Conservation (phyloP, 2,888 invertebrate species). For the Plutella xylostella region DNA sequence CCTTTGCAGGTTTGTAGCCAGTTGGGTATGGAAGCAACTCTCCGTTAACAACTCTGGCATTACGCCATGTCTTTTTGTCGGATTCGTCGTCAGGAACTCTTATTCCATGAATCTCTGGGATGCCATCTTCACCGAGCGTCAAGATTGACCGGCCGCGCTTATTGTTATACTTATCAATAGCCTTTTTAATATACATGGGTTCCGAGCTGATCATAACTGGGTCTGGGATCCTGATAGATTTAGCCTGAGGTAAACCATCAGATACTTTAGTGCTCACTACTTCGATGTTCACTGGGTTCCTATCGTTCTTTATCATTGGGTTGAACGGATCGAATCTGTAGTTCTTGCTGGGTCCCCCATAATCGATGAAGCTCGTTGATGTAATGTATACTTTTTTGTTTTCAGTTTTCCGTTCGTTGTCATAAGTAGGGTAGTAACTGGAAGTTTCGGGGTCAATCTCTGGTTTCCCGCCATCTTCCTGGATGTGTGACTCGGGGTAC, state of each 20-base stretch:
- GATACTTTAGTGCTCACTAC: slow-evolving; percentile 61
- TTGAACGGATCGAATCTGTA: slow-evolving; percentile 61
- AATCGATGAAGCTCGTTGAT: slow-evolving; percentile 52
- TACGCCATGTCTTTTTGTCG: slow-evolving; percentile 87
- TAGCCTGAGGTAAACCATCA: slow-evolving; percentile 54
- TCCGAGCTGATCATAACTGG: slow-evolving; percentile 78
- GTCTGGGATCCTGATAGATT: slow-evolving; percentile 70
- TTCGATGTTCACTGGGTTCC: slow-evolving; percentile 68
- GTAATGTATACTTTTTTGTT: slow-evolving; percentile 62
- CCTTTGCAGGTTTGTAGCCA: slow-evolving; percentile 74
- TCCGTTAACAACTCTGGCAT: slow-evolving; percentile 89
- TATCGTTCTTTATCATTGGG: slow-evolving; percentile 62
- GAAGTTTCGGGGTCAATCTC: slow-evolving; percentile 50
- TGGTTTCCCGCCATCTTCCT: slow-evolving; percentile 52
- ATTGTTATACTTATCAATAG: slow-evolving; percentile 56
- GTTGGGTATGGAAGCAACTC: slow-evolving; percentile 81
- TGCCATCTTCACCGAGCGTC: slow-evolving; percentile 76
- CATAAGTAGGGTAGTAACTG: slow-evolving; percentile 58
- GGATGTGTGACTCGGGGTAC: slow-evolving; percentile 58
- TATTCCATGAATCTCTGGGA: slow-evolving; percentile 84
- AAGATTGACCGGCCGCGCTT: slow-evolving; percentile 75
- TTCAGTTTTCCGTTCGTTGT: slow-evolving; percentile 51
- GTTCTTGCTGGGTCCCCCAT: slow-evolving; percentile 52
- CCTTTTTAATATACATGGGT: slow-evolving; percentile 69
- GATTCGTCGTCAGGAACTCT: slow-evolving; percentile 87